Evolutionary conservation across 2,797 vertebrate species (phyloP).

Genomic region (Leptodactylus fallax): DNA sequence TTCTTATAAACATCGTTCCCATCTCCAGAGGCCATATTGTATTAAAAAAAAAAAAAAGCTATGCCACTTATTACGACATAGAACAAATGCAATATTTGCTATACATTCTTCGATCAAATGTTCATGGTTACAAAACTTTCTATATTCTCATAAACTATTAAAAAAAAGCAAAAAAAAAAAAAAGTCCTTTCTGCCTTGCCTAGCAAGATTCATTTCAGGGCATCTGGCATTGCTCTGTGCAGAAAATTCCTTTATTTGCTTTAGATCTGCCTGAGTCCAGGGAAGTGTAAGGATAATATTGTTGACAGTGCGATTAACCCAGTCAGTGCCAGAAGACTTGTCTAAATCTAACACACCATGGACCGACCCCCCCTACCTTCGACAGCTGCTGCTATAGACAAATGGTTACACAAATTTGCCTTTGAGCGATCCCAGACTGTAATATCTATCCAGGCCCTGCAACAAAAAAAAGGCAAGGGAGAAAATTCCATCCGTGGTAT

Average conservation of each 20-base stretch:
- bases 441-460: slow-evolving; percentile 41
- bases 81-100: not conserved
- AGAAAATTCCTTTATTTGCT: slow-evolving; percentile 62
- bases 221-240: slow-evolving; percentile 55
- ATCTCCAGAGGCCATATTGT: not conserved
- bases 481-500: slow-evolving; percentile 34
- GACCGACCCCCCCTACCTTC: not conserved
- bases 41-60: not conserved
- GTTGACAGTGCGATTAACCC: slow-evolving; percentile 60
- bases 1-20: not conserved
- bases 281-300: slow-evolving; percentile 61
- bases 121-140: not conserved
- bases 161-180: not conserved
- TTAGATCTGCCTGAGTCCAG: slow-evolving; percentile 52
- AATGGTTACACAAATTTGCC: slow-evolving; percentile 52
- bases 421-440: slow-evolving; percentile 52
- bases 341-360: not conserved
- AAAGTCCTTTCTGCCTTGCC: not conserved
- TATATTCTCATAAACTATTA: not conserved
- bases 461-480: slow-evolving; percentile 2
- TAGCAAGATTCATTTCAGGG: slow-evolving; percentile 36
- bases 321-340: slow-evolving; percentile 32
- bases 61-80: not conserved
- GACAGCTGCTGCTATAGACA: slow-evolving; percentile 38
- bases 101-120: too few relatives aligned